These are phyloP conservation scores for Trichogramma pretiosum DNA, from an alignment of 1,140 invertebrate genomes.

Conservation along the genomic window DNA sequence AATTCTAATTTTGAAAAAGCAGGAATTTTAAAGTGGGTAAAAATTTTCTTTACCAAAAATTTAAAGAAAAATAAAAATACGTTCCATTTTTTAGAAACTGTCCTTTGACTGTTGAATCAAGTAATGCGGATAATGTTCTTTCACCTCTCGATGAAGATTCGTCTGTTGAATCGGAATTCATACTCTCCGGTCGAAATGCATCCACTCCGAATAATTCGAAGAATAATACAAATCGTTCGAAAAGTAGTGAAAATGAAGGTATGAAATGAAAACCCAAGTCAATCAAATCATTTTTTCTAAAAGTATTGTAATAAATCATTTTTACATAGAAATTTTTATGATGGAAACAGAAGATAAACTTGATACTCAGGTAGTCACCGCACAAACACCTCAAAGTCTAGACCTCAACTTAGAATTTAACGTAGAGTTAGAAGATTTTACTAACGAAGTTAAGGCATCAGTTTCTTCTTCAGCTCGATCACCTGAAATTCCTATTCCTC, in stretches of 20 bases:
- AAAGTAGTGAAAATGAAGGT: too few species aligned
- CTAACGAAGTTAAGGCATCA: slow-evolving; percentile 20
- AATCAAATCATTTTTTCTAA: too few species aligned
- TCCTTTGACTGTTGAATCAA: slow-evolving; percentile 35
- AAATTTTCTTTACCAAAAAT: not conserved
- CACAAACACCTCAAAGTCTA: slow-evolving; percentile 23
- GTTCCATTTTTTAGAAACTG: slow-evolving; percentile 29
- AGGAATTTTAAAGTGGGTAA: slow-evolving; percentile 18
- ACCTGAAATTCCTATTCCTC: slow-evolving; percentile 54
- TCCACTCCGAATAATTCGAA: too few species aligned
- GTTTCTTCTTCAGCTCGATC: slow-evolving; percentile 39
- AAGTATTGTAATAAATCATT: not conserved
- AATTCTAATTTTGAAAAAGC: slow-evolving; percentile 30
- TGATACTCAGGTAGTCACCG: slow-evolving; percentile 21
- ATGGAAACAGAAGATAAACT: slow-evolving; percentile 55
- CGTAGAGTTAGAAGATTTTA: slow-evolving; percentile 29
- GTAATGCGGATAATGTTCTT: slow-evolving; percentile 48
- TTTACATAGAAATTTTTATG: slow-evolving; percentile 43
- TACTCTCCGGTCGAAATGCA: slow-evolving; percentile 27
- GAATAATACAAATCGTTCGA: too few species aligned
- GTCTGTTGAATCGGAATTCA: slow-evolving; percentile 47
- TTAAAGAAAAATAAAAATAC: not conserved
- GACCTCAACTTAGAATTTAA: slow-evolving; percentile 33
- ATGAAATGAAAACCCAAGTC: too few species aligned
- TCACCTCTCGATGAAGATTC: slow-evolving; percentile 60